Conservation (phyloP, 2,888 invertebrate genomes). For the Pseudococcus longispinus region DNA sequence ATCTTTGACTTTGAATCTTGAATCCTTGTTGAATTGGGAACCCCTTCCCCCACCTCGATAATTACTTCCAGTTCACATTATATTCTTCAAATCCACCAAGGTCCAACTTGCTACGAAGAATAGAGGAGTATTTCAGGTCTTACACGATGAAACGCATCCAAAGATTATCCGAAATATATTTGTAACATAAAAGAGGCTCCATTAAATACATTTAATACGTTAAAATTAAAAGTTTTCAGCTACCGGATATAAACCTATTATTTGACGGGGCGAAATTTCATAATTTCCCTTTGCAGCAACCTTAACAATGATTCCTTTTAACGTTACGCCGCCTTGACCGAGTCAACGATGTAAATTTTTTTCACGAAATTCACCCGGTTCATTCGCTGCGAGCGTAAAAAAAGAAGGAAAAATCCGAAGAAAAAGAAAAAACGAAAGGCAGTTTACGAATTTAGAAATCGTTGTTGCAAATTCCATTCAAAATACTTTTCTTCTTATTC, state of each 20-base stretch:
- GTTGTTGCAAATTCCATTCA: not conserved
- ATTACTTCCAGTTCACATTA: not conserved
- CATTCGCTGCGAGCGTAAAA: not conserved
- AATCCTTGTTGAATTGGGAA: not conserved
- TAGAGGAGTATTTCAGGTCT: not conserved
- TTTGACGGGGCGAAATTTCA: not conserved
- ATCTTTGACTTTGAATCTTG: not conserved
- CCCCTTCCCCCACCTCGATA: not conserved
- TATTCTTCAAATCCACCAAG: not conserved
- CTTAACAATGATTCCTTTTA: not conserved
- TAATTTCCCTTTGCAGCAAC: not conserved
- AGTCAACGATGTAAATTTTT: slow-evolving; percentile 16
- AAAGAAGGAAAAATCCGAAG: not conserved
- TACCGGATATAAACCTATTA: slow-evolving; percentile 8
- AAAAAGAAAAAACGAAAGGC: not conserved
- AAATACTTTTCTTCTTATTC: not conserved
- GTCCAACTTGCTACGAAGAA: not conserved
- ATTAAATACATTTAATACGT: slow-evolving; percentile 7
- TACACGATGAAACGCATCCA: not conserved
- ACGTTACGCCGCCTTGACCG: not conserved
- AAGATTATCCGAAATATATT: slow-evolving; percentile 13
- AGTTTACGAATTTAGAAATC: not conserved
- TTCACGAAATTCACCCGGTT: not conserved
- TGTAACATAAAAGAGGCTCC: not conserved
- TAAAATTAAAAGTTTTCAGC: slow-evolving; percentile 37